Evolutionary conservation across 2,888 invertebrate genomes (phyloP), one percentile per base, ranked within the genome.

Genomic region (Therioaphis trifolii): DNA sequence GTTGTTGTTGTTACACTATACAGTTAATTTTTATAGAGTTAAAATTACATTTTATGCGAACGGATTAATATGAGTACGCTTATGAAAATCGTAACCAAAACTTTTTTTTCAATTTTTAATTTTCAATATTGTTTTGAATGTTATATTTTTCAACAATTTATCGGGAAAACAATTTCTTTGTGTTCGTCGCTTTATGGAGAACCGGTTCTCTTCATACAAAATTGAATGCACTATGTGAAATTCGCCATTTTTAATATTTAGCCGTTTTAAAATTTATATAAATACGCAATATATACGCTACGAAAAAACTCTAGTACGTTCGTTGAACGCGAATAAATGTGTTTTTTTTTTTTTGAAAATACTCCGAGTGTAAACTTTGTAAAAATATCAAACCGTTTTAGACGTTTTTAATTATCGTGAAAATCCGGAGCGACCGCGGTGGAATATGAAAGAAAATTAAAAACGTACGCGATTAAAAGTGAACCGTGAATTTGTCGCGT

Each of bases 311-410:
- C 27, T 9, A 24, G n/a, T n/a, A 29, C 21, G 29, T 14, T 52
- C 29, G n/a, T 52, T 52, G 11, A n/a, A 52, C 29, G 14, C 14
- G 24, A 55, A 74, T 4, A 55, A 55, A 9, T 74, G 24, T 7
- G 7, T 3, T 55, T 74, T 55, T 21, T 21, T 7, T 5, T 3
- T 55, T 74, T 55, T 21, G 15, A 14, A 40, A 74, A 46, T 7
- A 74, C 15, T 74, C 55, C 21, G 14, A 15, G 74, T 21, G 35
- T 35, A 55, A 35, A 74, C 2, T 74, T 72, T 52, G 2, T 2
- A 14, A n/a, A 52, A 72, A 72, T n/a, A 29, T 72, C n/a, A 52
- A 12, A 27, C n/a, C 14, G n/a, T n/a, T 52, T 72, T 52, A 29
- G n/a, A 29, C n/a, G 2, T 7, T 14, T 72, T 49, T 49, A 52